Base-by-base conservation (phyloP, 2,888 invertebrate species). In the Drosophila hamatofila region DNA sequence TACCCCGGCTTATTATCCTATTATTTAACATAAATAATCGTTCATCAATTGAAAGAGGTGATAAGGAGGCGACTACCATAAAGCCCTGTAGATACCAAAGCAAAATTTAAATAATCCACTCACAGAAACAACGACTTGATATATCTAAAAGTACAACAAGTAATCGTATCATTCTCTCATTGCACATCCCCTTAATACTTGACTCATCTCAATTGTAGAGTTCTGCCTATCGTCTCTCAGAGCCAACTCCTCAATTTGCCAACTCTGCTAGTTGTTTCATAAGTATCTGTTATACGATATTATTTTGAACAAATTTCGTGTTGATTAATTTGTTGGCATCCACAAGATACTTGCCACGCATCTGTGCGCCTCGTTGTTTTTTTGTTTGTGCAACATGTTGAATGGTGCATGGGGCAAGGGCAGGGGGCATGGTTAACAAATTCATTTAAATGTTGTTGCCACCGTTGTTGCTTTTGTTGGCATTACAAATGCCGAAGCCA, bases 371-470 rank as follows among this genome's bases (percentile, higher is more conserved):
- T 25, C 16, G 42, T 42, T 9, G 21, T 62, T 41, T 49, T 51
- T 8, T 25, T 62, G 37, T 55, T 42, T 44, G 49, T 60, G 65
- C 44, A 57, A 62, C 51, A 42, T 57, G 52, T 37, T 35, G 52
- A 37, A 6, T 37, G 35, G 14, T 14, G 44, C 16, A 14, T 14
- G 16, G 33, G 49, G 33, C 12, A 5, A 8, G 23, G 23, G 23
- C 44, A 44, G 8, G 49, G 54, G 52, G 58, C 65, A 73, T 74
- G 72, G 83, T 68, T 76, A 76, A 86, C 84, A 87, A 87, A 83
- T 83, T 86, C 75, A 81, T 87, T 87, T 72, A 69, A 83, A 76
- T 84, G 87, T 72, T 84, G 87, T 76, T 79, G 70, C 64, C 81
- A 65, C 81, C 71, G 70, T 76, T 84, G 84, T 70, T 81, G 87